Base-by-base conservation (phyloP, 2,113 vertebrate species). In the Cephalopterus ornatus region DNA sequence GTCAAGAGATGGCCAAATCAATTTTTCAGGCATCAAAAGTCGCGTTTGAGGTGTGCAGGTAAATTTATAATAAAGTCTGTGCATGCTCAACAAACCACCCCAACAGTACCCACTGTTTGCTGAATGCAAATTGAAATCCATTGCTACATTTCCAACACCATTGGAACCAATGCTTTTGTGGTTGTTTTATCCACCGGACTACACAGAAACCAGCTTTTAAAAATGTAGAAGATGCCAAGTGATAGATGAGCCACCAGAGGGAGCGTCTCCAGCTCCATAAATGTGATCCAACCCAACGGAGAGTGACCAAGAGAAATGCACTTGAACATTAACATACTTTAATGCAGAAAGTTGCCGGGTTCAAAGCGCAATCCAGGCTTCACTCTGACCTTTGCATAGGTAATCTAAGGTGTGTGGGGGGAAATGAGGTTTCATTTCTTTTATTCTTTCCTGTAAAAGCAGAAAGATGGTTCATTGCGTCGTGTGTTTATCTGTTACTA, bases 401-500 rank as follows among this genome's bases (percentile, higher is more conserved):
- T 12, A 41, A 39, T 22, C 28, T 21, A 72, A 88, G 11, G 30
- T 5, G 6, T 6, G 17, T 6, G 8, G 2, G 14, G 14, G 14
- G 22, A 75, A 92, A 59, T 27, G 7, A 15, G 32, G 41, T 37
- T 74, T 59, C 1, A 56, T 65, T 78, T 39, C 35, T 35, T 73
- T 35, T 53, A 47, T 26, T 44, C 27, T 53, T 41, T 66, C 21
- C 21, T 47, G 14, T 35, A 55, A 84, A 79, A 72, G 35, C 37
- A 76, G 65, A 14, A 89, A 49, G 24, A 58, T 1, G 79, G 12
- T 7, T 73, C 20, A 3, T 28, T 56, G 56, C 6, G 16, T 33
- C 13, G 14, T 0, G 0, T 21, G 17, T 67, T 77, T 47, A 18
- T 39, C 33, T 5, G 0, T 23, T 79, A 22, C 28, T 50, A 85